Evolutionary conservation across 1,140 invertebrate species (phyloP).

Genomic region (Phymastichus coffea): DNA sequence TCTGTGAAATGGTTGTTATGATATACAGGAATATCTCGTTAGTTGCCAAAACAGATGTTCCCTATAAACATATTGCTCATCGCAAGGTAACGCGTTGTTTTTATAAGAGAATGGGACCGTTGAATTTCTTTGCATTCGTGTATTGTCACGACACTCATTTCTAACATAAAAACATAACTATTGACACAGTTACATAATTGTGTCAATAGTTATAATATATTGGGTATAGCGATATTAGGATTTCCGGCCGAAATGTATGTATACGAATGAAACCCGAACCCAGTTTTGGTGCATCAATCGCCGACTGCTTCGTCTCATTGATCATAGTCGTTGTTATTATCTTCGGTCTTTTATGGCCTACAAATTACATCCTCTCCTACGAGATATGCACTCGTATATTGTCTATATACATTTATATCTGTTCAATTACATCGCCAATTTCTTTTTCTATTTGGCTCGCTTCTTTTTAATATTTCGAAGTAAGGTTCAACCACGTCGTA

Average conservation of each 20-base stretch:
- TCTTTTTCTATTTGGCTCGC: not conserved
- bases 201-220: too few species aligned
- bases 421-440: not conserved
- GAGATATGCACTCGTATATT: conserved; percentile 62
- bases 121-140: not conserved
- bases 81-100: conserved; percentile 65
- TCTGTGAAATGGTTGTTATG: too few species aligned
- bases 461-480: conserved; percentile 68
- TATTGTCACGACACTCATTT: too few species aligned
- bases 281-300: conserved; percentile 70
- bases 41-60: conserved; percentile 63
- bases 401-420: not conserved
- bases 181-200: conserved; percentile 88
- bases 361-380: conserved; percentile 81
- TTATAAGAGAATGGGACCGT: not conserved
- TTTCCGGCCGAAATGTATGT: conserved; percentile 89
- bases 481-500: conserved; percentile 66
- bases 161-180: too few species aligned
- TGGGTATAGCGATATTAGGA: conserved; percentile 87
- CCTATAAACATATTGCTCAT: conserved; percentile 68
- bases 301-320: conserved; percentile 70
- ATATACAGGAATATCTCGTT: conserved; percentile 63
- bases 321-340: conserved; percentile 75
- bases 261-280: conserved; percentile 81
- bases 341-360: conserved; percentile 83